These are phyloP conservation scores for Nylanderia fulva DNA, from an alignment of 1,140 invertebrate species.

Conservation along the genomic window DNA sequence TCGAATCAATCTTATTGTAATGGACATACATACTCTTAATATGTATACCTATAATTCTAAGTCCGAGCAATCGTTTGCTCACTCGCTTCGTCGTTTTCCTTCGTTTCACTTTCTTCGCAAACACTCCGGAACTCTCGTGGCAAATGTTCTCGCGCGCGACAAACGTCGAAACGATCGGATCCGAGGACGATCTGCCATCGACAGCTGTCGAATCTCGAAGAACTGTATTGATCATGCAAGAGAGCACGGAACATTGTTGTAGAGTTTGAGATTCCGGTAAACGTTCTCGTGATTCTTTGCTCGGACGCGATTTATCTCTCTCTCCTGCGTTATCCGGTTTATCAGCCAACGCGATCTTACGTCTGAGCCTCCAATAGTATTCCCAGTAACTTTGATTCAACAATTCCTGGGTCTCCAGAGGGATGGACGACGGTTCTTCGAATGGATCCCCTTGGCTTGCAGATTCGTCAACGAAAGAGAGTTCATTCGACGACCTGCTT, in stretches of 20 bases:
- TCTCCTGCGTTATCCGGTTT: slow-evolving; percentile 59
- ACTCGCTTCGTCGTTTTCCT: slow-evolving; percentile 50
- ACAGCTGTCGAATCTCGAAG: slow-evolving; percentile 37
- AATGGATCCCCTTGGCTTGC: slow-evolving; percentile 4
- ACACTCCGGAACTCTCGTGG: slow-evolving; percentile 41
- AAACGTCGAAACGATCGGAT: slow-evolving; percentile 27
- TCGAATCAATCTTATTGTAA: too few species aligned
- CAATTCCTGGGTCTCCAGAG: slow-evolving; percentile 77
- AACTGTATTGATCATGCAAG: slow-evolving; percentile 79
- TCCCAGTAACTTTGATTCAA: slow-evolving; percentile 80
- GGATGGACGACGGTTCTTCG: slow-evolving; percentile 68
- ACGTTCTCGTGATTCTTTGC: slow-evolving; percentile 27
- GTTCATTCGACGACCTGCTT: not conserved
- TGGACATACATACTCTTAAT: not conserved
- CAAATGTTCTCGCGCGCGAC: slow-evolving; percentile 19
- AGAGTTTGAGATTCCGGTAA: slow-evolving; percentile 72
- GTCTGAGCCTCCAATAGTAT: slow-evolving; percentile 78
- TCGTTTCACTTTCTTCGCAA: slow-evolving; percentile 54
- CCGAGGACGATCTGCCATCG: slow-evolving; percentile 57
- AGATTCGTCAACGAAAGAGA: slow-evolving; percentile 2
- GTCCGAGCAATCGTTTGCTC: slow-evolving; percentile 66
- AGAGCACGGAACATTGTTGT: slow-evolving; percentile 78
- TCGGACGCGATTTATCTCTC: slow-evolving; percentile 52
- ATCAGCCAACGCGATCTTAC: slow-evolving; percentile 58
- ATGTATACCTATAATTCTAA: slow-evolving; percentile 73